Conservation (phyloP, 2,113 vertebrate genomes). For the Toxotes chatareus region DNA sequence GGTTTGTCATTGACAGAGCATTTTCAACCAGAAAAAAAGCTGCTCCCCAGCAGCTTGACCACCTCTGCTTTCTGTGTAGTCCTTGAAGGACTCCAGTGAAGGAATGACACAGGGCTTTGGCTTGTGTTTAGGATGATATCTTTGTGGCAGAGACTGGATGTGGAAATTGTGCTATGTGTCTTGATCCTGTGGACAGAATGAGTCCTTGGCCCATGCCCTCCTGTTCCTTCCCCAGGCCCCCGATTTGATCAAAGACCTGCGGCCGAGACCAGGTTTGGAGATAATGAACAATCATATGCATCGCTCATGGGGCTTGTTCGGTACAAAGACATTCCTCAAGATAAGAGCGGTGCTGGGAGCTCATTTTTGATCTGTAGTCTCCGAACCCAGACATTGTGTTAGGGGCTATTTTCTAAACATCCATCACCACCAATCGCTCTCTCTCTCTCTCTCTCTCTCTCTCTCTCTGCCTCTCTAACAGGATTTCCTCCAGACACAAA, state of each 20-base stretch:
- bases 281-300: not conserved
- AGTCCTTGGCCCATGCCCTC: conserved; percentile 4
- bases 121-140: not conserved
- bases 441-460: not conserved
- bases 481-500: conserved; percentile 86
- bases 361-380: conserved; percentile 23
- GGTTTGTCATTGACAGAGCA: too few relatives aligned
- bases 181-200: conserved; percentile 20
- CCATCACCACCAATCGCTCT: conserved; percentile 8
- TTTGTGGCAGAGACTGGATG: conserved; percentile 4
- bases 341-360: conserved; percentile 2
- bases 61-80: not conserved
- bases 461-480: conserved; percentile 58
- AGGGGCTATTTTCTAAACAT: conserved; percentile 49
- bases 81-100: not conserved
- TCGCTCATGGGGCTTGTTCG: not conserved
- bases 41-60: not conserved
- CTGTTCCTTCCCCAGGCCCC: conserved; percentile 36
- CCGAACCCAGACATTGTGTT: conserved; percentile 30
- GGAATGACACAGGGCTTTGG: not conserved
- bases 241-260: conserved; percentile 27
- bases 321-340: conserved; percentile 37
- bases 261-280: not conserved
- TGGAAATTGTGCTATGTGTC: conserved; percentile 27
- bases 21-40: not conserved